Base-by-base conservation (phyloP, 1,140 invertebrate species). In the Drosophila albomicans region DNA sequence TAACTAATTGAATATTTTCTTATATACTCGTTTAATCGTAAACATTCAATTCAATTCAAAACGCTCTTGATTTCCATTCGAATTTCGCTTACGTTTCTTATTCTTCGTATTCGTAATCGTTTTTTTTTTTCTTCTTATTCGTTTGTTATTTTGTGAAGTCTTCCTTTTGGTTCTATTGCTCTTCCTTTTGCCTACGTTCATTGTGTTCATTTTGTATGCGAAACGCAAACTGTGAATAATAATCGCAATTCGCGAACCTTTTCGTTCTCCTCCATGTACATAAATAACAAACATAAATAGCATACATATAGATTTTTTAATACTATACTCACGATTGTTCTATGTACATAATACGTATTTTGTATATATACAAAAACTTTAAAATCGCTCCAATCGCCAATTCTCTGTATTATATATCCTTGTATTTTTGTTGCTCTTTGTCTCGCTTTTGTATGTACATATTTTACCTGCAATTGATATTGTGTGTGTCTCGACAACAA, bases 1-100 rank as follows among this genome's bases (percentile, higher is more conserved):
- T 81, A 89, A 89, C 81, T 86, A 85, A 88, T 91, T 89, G 77
- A 87, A 84, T 87, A 84, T 78, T 79, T 87, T 86, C 81, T 82
- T 85, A 70, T 84, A 84, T 67, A 81, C 79, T 82, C 71, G 75
- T 87, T 87, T 86, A 72, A 69, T 62, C 71, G 71, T 74, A 68
- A 61, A 69, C 58, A 75, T 70, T 57, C 20, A 58, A 41, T 64
- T 64, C 28, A 15, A 38, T 38, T 32, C 32, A 32, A 32, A 32
- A 32, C 16, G 10, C 41, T 13, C 46, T 56, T 38, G 41, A 38
- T 57, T 43, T 63, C 32, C 8, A 10, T 64, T 56, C 35, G 11
- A 13, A 15, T 65, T 65, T 38, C 6, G 28, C 16, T 32, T 56
- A 25, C 0, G n/a, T 74, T 64, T 58, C 15, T 3, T 28, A 56